Conservation (phyloP, 1,140 invertebrate genomes). For the Leguminivora glycinivorella region DNA sequence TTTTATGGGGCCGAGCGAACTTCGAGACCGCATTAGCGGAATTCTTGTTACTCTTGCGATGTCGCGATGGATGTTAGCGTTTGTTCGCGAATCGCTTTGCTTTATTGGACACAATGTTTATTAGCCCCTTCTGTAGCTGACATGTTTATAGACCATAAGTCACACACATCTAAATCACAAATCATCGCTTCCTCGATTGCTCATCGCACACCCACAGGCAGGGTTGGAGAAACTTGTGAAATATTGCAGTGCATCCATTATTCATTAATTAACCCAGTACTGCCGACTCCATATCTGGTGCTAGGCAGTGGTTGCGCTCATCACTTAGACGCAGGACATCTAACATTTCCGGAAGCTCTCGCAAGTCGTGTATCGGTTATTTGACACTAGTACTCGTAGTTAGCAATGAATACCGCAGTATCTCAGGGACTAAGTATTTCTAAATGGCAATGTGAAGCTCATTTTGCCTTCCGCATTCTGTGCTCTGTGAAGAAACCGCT, state of each 20-base stretch:
- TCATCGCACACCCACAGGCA: slow-evolving; percentile 37
- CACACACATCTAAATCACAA: slow-evolving; percentile 42
- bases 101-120: slow-evolving; percentile 25
- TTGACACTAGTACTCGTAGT: slow-evolving; percentile 3
- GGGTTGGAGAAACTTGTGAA: slow-evolving; percentile 58
- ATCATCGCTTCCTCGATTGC: slow-evolving; percentile 45
- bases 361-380: slow-evolving; percentile 13
- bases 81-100: slow-evolving; percentile 34
- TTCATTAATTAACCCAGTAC: slow-evolving; percentile 70
- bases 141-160: slow-evolving; percentile 32
- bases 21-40: slow-evolving; percentile 36
- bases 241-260: slow-evolving; percentile 67
- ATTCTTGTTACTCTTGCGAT: slow-evolving; percentile 49
- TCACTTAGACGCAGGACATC: slow-evolving; percentile 16
- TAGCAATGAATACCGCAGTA: not conserved
- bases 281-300: slow-evolving; percentile 57
- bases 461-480: slow-evolving; percentile 45
- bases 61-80: slow-evolving; percentile 46
- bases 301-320: slow-evolving; percentile 44
- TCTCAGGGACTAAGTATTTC: slow-evolving; percentile 18
- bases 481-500: slow-evolving; percentile 41
- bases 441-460: slow-evolving; percentile 3
- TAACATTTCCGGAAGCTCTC: not conserved
- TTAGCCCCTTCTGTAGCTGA: slow-evolving; percentile 23
- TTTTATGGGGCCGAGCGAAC: slow-evolving; percentile 43